A percentile compares a stretch with the other conserved stretches of the same genome.
These are phyloP conservation scores for Channallabes apus DNA, from an alignment of 2,797 vertebrate genomes.

Conservation along the genomic window DNA sequence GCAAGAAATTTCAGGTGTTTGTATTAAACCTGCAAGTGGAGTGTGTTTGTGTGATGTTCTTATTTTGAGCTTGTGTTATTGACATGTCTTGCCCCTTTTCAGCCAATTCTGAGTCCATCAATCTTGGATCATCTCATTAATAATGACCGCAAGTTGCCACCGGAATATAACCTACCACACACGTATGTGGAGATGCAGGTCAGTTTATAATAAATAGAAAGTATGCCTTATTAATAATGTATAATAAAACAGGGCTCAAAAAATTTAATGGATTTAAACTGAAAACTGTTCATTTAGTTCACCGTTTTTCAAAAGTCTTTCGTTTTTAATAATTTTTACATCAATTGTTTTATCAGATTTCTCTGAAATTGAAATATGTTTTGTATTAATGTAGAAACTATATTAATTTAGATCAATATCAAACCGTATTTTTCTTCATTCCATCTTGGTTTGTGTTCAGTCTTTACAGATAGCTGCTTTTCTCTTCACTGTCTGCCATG, in stretches of 20 bases:
- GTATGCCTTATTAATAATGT: not conserved
- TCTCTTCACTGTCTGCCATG: conserved; percentile 91
- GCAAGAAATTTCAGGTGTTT: not conserved
- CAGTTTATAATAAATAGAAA: conserved; percentile 49
- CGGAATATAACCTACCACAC: conserved; percentile 89
- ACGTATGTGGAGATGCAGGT: conserved; percentile 95
- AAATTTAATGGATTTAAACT: not conserved
- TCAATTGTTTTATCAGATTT: not conserved
- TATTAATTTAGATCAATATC: not conserved
- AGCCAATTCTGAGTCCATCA: conserved; percentile 90
- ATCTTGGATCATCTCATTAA: conserved; percentile 92
- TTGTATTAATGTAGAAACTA: not conserved
- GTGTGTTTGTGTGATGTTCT: not conserved
- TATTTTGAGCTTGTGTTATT: not conserved
- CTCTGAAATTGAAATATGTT: not conserved
- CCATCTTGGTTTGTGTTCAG: conserved; percentile 61
- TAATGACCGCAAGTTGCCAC: conserved; percentile 89
- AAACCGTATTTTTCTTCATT: not conserved
- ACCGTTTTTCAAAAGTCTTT: not conserved
- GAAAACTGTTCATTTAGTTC: not conserved
- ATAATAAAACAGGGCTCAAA: not conserved
- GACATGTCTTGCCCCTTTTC: not conserved
- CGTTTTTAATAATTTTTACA: not conserved
- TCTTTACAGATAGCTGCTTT: conserved; percentile 91
- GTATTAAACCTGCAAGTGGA: not conserved